These are phyloP conservation scores for Nesoenas mayeri DNA, from an alignment of 2,113 vertebrate species.

Conservation along the genomic window DNA sequence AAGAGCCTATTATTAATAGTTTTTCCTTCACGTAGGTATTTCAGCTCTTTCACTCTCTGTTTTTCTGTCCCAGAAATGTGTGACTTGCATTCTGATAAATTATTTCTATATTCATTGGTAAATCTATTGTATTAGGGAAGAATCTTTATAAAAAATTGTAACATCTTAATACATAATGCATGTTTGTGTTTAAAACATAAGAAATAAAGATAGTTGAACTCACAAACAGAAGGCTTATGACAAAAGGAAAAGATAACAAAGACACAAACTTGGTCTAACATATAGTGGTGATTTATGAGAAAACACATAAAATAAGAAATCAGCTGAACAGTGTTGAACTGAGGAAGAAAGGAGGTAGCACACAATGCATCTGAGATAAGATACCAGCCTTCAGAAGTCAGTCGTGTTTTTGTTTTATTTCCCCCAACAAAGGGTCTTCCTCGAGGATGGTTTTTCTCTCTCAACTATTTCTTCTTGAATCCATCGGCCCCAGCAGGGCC, in stretches of 20 bases:
- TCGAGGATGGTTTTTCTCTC: background rate
- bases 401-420: background rate
- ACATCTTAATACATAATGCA: background rate
- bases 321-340: background rate
- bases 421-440: background rate
- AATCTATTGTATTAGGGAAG: background rate
- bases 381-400: background rate
- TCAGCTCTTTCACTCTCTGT: background rate
- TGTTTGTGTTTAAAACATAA: background rate
- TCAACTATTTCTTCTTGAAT: background rate
- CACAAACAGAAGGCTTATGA: background rate
- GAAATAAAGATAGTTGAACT: background rate
- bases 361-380: background rate
- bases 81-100: conserved; percentile 11
- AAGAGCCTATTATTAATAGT: background rate
- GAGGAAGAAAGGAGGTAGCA: background rate
- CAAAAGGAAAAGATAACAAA: background rate
- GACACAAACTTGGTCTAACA: background rate
- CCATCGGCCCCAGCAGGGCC: background rate
- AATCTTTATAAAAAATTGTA: conserved; percentile 8
- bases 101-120: conserved; percentile 20
- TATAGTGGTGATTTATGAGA: background rate
- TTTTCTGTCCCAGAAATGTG: background rate
- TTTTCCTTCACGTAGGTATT: background rate
- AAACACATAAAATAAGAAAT: background rate